Percentiles rank a stretch among this genome's conserved stretches.
Evolutionary conservation across 2,113 vertebrate genomes (phyloP).

Genomic region (Polyodon spathula): DNA sequence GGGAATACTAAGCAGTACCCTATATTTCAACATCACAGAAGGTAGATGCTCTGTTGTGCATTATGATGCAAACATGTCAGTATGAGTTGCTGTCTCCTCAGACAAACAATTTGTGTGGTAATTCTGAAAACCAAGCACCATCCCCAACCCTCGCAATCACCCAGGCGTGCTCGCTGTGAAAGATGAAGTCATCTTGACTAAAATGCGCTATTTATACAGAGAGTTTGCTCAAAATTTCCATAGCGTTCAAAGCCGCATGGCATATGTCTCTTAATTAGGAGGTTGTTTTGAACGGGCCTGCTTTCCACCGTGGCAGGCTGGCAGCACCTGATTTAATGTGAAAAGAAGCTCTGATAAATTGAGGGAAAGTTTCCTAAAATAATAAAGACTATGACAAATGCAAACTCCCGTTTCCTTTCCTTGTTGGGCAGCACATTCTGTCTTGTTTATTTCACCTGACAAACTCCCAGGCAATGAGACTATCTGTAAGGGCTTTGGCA

Average conservation of each 20-base stretch:
- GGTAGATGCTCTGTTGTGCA: conserved; percentile 32
- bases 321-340: conserved; percentile 58
- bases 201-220: conserved; percentile 45
- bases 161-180: conserved; percentile 30
- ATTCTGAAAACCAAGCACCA: conserved; percentile 32
- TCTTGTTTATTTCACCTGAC: conserved; percentile 48
- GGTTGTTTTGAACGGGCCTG: conserved; percentile 45
- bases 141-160: conserved; percentile 30
- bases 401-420: conserved; percentile 21
- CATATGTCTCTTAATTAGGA: conserved; percentile 55
- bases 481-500: not conserved
- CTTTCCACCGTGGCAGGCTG: conserved; percentile 55
- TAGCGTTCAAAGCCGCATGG: conserved; percentile 42
- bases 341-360: conserved; percentile 39
- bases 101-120: conserved; percentile 23
- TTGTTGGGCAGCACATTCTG: conserved; percentile 23
- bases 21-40: conserved; percentile 36
- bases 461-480: conserved; percentile 26
- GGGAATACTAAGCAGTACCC: not conserved
- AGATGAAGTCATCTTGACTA: conserved; percentile 40
- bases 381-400: conserved; percentile 45
- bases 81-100: conserved; percentile 29
- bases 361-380: conserved; percentile 51
- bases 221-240: conserved; percentile 43
- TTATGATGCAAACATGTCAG: conserved; percentile 36